Conservation (phyloP, 1,140 invertebrate genomes). For the Laupala kohalensis region DNA sequence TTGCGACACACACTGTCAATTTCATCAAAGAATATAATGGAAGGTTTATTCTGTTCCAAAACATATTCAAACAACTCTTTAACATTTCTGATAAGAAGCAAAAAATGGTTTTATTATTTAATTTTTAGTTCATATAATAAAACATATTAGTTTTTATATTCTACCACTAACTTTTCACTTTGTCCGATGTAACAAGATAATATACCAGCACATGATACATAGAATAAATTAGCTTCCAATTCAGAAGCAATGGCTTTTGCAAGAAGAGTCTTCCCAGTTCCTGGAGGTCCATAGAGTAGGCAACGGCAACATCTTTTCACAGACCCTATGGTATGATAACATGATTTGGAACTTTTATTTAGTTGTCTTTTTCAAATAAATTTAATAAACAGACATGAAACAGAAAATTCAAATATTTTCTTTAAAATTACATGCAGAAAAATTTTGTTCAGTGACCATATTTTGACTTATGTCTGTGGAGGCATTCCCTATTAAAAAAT, state of each 20-base stretch:
- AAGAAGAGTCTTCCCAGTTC: slow-evolving; percentile 54
- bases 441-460: background rate
- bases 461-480: background rate
- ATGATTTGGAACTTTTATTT: background rate
- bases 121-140: no score
- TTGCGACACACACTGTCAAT: background rate
- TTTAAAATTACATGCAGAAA: background rate
- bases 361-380: no score
- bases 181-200: slow-evolving; percentile 41
- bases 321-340: background rate
- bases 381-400: no score
- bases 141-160: no score
- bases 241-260: slow-evolving; percentile 42
- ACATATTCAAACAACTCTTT: background rate
- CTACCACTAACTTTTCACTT: slow-evolving; percentile 41
- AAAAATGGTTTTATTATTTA: background rate
- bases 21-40: background rate
- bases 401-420: background rate
- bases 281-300: slow-evolving; percentile 57
- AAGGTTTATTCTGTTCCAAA: background rate
- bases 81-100: background rate
- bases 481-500: no score
- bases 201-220: slow-evolving; percentile 36
- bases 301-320: background rate
- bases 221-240: slow-evolving; percentile 33